Base-by-base conservation (phyloP, 2,797 vertebrate species). In the Botia kubotai region DNA sequence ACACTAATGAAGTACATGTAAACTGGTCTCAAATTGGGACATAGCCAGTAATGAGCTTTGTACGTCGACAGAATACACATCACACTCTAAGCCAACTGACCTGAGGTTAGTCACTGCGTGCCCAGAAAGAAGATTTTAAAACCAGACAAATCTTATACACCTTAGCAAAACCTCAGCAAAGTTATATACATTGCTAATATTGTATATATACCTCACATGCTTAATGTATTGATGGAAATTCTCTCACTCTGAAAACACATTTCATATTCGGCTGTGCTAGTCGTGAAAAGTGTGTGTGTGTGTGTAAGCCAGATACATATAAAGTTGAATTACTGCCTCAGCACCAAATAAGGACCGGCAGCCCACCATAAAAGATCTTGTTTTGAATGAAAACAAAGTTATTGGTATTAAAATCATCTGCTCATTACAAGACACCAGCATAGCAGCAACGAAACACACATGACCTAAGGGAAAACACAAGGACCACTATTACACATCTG, bases 1-100 rank as follows among this genome's bases (percentile, higher is more conserved):
- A 74, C 57, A 75, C 68, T 70, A 46, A 60, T 76, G n/a, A 76
- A 63, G 67, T n/a, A 67, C 36, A 65, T 50, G 36, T 2, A 8
- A 58, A 57, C 33, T 50, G 52, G 52, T 82, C 68, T 72, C 58
- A 36, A 72, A 72, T 55, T 39, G 50, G 43, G 68, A 46, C 23
- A 76, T 21, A 46, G 60, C 57, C 55, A 60, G 55, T 84, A 86
- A 84, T 81, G 55, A 75, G 77, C 66, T 82, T 84, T 72, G 58
- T 43, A 69, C 66, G 53, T 77, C 68, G 48, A 66, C 80, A 68
- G 74, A 78, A 72, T 16, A 39, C 52, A 79, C 39, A 53, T 62
- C 26, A 53, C 72, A 26, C 43, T 46, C 43, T 46, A 46, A 46
- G 43, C 43, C 43, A 11, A 46, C 43, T 46, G 43, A 46, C 43